A percentile compares a stretch with the other conserved stretches of the same genome.
Conservation (phyloP, 2,113 vertebrate species). For the Charina bottae region DNA sequence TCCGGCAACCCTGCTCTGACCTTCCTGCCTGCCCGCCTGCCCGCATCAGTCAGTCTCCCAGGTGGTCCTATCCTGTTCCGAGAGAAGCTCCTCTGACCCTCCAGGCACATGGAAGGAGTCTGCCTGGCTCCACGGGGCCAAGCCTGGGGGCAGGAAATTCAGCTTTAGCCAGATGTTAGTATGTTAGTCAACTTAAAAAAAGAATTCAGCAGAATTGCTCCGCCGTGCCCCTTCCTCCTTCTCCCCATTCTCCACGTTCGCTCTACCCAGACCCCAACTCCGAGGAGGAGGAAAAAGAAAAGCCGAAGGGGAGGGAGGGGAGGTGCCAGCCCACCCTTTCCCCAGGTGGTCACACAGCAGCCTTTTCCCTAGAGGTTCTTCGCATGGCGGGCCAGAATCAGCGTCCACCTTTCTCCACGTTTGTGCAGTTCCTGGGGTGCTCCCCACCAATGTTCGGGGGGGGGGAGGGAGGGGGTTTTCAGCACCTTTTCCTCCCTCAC, state of each 20-base stretch:
- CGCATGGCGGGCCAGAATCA: not conserved
- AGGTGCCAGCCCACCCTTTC: not conserved
- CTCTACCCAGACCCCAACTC: not conserved
- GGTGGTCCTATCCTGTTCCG: not conserved
- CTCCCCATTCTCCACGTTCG: not conserved
- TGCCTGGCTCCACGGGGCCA: not conserved
- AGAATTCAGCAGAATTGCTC: not conserved
- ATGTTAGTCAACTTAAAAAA: not conserved
- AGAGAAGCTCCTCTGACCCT: not conserved
- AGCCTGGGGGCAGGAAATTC: not conserved
- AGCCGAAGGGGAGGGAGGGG: not conserved
- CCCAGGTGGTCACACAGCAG: not conserved
- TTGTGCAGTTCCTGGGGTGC: constrained; percentile 24
- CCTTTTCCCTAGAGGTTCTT: not conserved
- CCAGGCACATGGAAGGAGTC: not conserved
- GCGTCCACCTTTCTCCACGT: not conserved
- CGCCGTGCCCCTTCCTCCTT: not conserved
- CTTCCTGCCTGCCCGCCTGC: not conserved
- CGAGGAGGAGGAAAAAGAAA: not conserved
- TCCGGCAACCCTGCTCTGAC: not conserved
- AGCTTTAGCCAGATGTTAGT: not conserved
- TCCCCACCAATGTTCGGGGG: too few species aligned
- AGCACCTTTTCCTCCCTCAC: not conserved
- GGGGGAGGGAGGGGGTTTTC: too few species aligned
- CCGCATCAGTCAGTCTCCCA: not conserved